Conservation (phyloP, 2,113 vertebrate species). For the Aegithalos caudatus region DNA sequence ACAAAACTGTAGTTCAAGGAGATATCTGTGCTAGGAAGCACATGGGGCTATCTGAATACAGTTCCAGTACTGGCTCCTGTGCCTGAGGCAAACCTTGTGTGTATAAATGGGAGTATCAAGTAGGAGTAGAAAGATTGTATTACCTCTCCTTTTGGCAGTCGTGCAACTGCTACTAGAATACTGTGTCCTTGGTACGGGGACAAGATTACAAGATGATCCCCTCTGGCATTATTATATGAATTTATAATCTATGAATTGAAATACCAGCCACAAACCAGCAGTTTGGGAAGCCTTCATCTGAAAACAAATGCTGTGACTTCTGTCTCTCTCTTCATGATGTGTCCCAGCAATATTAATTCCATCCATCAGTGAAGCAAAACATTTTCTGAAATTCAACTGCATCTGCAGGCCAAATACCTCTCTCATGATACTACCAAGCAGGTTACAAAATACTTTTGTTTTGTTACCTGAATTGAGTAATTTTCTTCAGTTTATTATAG, state of each 20-base stretch:
- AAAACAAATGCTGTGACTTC: neutral
- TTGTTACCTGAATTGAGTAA: neutral
- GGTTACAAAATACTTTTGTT: neutral
- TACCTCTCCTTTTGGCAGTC: conserved; percentile 2
- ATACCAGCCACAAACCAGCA: neutral
- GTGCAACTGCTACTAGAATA: neutral
- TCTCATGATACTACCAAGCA: neutral
- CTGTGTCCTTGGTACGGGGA: conserved; percentile 19
- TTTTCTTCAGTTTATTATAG: neutral
- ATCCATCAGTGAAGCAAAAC: neutral
- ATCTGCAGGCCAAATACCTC: neutral
- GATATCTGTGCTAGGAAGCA: neutral
- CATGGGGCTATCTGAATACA: neutral
- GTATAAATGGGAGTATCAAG: conserved; percentile 16
- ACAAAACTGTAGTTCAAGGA: neutral
- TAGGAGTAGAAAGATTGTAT: conserved; percentile 13
- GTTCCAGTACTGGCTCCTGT: neutral
- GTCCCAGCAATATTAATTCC: neutral
- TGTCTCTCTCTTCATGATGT: neutral
- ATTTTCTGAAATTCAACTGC: neutral
- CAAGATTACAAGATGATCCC: neutral
- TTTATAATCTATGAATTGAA: conserved; percentile 13
- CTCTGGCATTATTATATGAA: neutral
- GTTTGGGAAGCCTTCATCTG: neutral
- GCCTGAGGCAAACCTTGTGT: fast-evolving